Evolutionary conservation across 2,113 vertebrate species (phyloP).

Genomic region (Ovibos moschatus): DNA sequence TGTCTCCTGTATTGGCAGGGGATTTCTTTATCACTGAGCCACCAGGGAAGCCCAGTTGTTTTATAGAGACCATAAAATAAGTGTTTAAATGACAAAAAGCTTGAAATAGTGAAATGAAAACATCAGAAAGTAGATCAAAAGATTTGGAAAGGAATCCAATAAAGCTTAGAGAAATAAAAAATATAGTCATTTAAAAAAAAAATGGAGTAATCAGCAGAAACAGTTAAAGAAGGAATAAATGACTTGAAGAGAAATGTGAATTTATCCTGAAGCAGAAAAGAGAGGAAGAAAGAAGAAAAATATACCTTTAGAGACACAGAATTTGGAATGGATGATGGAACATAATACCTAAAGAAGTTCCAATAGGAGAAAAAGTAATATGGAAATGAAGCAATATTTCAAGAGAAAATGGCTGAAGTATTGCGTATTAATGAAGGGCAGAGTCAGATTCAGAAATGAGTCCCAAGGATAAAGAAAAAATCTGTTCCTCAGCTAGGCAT

Average conservation of each 20-base stretch:
- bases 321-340: neutral
- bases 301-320: neutral
- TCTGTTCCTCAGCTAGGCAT: neutral
- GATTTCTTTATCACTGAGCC: neutral
- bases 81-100: neutral
- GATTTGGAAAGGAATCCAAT: neutral
- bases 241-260: neutral
- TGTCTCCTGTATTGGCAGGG: neutral
- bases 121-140: neutral
- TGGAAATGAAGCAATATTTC: neutral
- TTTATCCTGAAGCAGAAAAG: neutral
- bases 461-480: neutral
- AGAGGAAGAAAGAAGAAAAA: neutral
- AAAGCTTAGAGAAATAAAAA: neutral
- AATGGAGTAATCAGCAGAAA: neutral
- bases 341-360: neutral
- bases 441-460: neutral
- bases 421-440: neutral
- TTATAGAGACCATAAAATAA: neutral
- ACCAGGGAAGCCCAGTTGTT: neutral
- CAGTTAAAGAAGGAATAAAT: neutral
- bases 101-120: conserved; percentile 6
- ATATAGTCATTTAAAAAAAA: neutral
- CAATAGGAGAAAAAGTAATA: neutral
- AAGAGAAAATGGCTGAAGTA: conserved; percentile 1